phyloP scores from a whole-genome alignment of 2,113 vertebrate species.

The Pseudolaguvia tuberculata region DNA sequence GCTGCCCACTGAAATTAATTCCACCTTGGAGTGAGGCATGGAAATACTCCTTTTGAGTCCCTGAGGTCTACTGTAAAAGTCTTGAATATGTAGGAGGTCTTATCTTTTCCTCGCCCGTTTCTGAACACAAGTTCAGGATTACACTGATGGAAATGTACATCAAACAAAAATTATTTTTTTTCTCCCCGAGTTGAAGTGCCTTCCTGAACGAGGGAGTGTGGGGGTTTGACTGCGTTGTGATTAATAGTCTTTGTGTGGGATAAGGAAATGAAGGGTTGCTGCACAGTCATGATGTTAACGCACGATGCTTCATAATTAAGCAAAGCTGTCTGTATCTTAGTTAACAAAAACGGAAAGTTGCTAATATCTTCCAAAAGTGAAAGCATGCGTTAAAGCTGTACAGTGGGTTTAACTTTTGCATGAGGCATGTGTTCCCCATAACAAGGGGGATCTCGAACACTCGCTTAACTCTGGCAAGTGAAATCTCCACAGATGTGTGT shows the following conservation, averaged over 20 bases:
- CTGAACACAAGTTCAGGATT: slow-evolving; percentile 48
- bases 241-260: slow-evolving; percentile 22
- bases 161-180: slow-evolving; percentile 49
- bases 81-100: slow-evolving; percentile 63
- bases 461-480: slow-evolving; percentile 13
- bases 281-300: slow-evolving; percentile 50
- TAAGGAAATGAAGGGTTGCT: slow-evolving; percentile 31
- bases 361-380: background rate
- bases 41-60: slow-evolving; percentile 45
- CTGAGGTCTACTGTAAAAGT: slow-evolving; percentile 45
- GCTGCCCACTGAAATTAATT: slow-evolving; percentile 75
- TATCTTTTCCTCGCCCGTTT: slow-evolving; percentile 55
- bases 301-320: background rate
- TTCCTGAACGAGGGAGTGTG: background rate
- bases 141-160: slow-evolving; percentile 59
- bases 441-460: slow-evolving; percentile 8
- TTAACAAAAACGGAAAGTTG: background rate
- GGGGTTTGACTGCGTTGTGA: slow-evolving; percentile 10
- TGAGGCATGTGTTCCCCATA: slow-evolving; percentile 9
- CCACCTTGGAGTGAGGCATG: slow-evolving; percentile 70
- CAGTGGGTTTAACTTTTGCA: no score
- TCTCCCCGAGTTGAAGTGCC: background rate
- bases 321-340: background rate
- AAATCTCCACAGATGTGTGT: slow-evolving; percentile 9
- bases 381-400: background rate